Percentiles rank a stretch among this genome's conserved stretches.
Conservation (phyloP, 2,888 invertebrate species). For the Tenthredo distinguenda region DNA sequence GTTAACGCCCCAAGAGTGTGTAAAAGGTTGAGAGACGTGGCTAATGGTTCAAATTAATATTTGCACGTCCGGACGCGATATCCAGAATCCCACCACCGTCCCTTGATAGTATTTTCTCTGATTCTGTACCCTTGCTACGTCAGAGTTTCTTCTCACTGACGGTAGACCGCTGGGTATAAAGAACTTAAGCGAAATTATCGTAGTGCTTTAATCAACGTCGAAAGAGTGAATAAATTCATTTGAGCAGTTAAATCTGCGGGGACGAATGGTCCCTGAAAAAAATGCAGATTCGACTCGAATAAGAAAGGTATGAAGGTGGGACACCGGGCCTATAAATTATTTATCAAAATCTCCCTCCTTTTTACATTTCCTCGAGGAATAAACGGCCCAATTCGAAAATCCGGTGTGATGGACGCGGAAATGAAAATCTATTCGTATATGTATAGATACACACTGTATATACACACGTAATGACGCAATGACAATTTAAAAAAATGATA, state of each 20-base stretch:
- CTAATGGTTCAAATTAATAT: conserved; percentile 39
- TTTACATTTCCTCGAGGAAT: not conserved
- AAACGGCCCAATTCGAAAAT: not conserved
- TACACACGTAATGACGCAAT: not conserved
- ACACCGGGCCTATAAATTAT: conserved; percentile 27
- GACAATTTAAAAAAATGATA: not conserved
- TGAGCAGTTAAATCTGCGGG: not conserved
- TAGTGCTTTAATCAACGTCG: conserved; percentile 22
- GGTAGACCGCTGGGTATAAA: not conserved
- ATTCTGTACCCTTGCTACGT: not conserved
- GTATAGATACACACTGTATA: not conserved
- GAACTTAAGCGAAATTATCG: not conserved
- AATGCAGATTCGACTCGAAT: conserved; percentile 12
- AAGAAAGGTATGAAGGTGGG: conserved; percentile 8
- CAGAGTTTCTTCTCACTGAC: not conserved
- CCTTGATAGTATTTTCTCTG: not conserved
- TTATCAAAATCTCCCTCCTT: not conserved
- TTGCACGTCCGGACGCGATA: not conserved
- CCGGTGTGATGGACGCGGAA: not conserved
- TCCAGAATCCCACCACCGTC: not conserved
- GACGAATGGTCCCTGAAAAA: conserved; percentile 13
- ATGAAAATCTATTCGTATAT: not conserved
- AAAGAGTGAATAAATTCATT: conserved; percentile 23
- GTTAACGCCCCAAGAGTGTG: not conserved
- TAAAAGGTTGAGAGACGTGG: not conserved